Base-by-base conservation (phyloP, 2,113 vertebrate genomes). In the Eolophus roseicapilla region DNA sequence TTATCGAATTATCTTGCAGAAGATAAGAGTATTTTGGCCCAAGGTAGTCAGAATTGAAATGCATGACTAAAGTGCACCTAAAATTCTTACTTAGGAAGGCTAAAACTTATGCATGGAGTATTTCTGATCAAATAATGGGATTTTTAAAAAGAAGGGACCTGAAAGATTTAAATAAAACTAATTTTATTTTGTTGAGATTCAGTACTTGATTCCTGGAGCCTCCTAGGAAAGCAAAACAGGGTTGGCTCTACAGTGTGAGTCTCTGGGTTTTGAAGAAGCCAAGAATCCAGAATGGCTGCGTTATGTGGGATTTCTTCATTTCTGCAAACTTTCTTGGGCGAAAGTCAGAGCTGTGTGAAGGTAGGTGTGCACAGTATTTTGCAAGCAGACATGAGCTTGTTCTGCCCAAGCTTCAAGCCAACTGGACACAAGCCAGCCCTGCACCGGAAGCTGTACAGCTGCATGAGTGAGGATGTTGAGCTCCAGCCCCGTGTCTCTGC, bases 361-460 rank as follows among this genome's bases (percentile, higher is more conserved):
- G 69, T 92, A 93, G 95, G 81, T 93, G 94, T 87, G 86, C 1
- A 0, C 10, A 25, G 81, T 62, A 31, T 93, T 97, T 95, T 95
- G 96, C 95, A 95, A 94, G 93, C 84, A 95, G 94, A 92, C 91
- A 53, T 10, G 89, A 95, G 81, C 86, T 87, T n/a, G 86, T 90
- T 95, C 94, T 92, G 78, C 94, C 93, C 81, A 52, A 87, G 94
- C 86, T 92, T 82, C 16, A 13, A 95, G 95, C 83, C 94, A 95
- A 41, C 77, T 94, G 96, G 95, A 91, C 0, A 13, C 7, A 29
- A 14, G 95, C 96, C 96, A 97, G 3, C 13, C 68, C 74, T 57
- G 25, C 81, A 79, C 52, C 89, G 94, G 95, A 96, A 96, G 94
- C 89, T 3, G 1, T 79, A 76, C 93, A 95, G 91, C 89, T 91